Evolutionary conservation across 2,888 invertebrate genomes (phyloP).

Genomic region (Polyommatus icarus): DNA sequence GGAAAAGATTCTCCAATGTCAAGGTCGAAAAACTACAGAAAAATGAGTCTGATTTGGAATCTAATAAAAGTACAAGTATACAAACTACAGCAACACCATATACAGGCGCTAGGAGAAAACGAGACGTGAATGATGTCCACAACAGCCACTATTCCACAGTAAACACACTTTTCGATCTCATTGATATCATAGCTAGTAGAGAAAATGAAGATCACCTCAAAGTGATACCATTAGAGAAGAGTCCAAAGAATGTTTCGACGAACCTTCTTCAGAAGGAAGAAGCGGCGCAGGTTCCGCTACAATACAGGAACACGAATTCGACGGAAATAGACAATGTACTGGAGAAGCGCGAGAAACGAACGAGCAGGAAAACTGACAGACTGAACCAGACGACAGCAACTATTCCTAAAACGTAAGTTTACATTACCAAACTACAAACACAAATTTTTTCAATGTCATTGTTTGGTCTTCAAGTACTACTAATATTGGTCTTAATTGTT

Average conservation of each 20-base stretch:
- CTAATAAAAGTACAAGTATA: slow-evolving; percentile 50
- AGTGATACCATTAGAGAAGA: slow-evolving; percentile 61
- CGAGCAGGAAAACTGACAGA: slow-evolving; percentile 75
- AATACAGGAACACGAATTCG: slow-evolving; percentile 66
- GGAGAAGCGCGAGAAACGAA: slow-evolving; percentile 73
- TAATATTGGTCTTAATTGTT: too few species aligned
- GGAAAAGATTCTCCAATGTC: slow-evolving; percentile 61
- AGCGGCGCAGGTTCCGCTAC: slow-evolving; percentile 58
- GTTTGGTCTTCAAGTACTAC: too few species aligned
- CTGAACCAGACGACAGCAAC: slow-evolving; percentile 75
- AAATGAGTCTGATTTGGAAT: slow-evolving; percentile 55
- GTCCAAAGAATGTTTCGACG: slow-evolving; percentile 42
- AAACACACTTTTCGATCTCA: slow-evolving; percentile 12
- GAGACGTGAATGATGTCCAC: slow-evolving; percentile 56
- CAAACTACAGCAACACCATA: slow-evolving; percentile 48
- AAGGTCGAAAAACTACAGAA: slow-evolving; percentile 54
- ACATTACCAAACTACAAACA: too few species aligned
- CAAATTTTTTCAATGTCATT: too few species aligned
- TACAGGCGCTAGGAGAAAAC: slow-evolving; percentile 55
- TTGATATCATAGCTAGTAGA: slow-evolving; percentile 46
- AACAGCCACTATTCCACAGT: slow-evolving; percentile 54
- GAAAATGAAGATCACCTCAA: slow-evolving; percentile 58
- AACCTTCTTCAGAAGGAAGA: slow-evolving; percentile 52
- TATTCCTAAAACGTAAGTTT: slow-evolving; percentile 73
- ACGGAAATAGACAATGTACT: slow-evolving; percentile 64